Evolutionary conservation across 2,113 vertebrate species (phyloP).

Genomic region (Vireo altiloquus): DNA sequence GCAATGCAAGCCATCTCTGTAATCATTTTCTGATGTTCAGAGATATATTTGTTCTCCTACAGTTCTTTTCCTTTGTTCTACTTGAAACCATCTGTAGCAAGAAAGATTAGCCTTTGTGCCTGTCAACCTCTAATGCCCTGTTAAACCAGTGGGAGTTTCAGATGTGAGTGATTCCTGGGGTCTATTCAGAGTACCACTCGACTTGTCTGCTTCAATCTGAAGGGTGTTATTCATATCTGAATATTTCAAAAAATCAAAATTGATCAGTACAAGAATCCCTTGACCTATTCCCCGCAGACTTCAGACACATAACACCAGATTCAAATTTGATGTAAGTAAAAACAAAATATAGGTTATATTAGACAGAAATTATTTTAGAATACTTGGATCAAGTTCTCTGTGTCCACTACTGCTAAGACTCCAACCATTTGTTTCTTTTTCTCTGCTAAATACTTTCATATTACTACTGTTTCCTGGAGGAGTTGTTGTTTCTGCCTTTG

Average conservation of each 20-base stretch:
- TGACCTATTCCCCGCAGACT: neutral
- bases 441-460: neutral
- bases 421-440: neutral
- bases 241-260: neutral
- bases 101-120: neutral
- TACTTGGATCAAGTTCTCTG: neutral
- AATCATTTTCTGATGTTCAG: slow-evolving; percentile 24
- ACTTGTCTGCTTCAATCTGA: neutral
- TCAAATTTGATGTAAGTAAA: neutral
- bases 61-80: neutral
- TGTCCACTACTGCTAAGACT: neutral
- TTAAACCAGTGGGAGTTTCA: neutral
- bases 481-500: neutral
- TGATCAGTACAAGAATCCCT: neutral
- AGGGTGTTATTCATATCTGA: neutral
- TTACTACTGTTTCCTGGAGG: neutral
- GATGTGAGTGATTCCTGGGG: neutral
- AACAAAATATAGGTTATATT: neutral
- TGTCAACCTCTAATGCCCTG: neutral
- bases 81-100: neutral
- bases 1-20: neutral
- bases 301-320: neutral
- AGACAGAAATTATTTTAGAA: neutral
- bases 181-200: neutral
- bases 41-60: neutral